Conservation (phyloP, 2,888 invertebrate genomes). For the Agriopis marginaria region DNA sequence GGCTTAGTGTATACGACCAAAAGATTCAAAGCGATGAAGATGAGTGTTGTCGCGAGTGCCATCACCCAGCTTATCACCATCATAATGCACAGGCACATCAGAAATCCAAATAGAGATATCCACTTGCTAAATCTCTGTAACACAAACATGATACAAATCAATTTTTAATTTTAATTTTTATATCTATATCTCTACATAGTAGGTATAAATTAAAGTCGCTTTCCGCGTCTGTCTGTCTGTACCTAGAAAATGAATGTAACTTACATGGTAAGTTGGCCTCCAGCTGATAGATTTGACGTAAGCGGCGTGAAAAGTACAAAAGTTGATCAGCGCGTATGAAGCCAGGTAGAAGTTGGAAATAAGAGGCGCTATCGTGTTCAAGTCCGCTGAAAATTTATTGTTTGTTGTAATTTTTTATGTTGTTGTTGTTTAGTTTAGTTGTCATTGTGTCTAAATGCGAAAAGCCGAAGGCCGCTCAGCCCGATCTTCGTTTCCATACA, state of each 20-base stretch:
- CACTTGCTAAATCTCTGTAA: slow-evolving; percentile 86
- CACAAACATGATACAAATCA: not conserved
- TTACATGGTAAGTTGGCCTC: slow-evolving; percentile 95
- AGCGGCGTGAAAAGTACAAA: slow-evolving; percentile 97
- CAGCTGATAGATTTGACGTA: slow-evolving; percentile 73
- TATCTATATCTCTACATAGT: too few relatives aligned
- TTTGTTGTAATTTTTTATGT: too few relatives aligned
- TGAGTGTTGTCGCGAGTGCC: slow-evolving; percentile 94
- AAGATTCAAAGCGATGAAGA: slow-evolving; percentile 94
- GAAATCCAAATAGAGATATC: slow-evolving; percentile 94
- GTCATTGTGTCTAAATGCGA: too few relatives aligned
- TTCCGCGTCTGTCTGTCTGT: too few relatives aligned
- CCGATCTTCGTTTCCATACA: too few relatives aligned
- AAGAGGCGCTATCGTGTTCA: slow-evolving; percentile 96
- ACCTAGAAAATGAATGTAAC: slow-evolving; percentile 32
- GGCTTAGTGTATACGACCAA: slow-evolving; percentile 97
- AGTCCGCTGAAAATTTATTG: slow-evolving; percentile 88
- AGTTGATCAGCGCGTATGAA: slow-evolving; percentile 97
- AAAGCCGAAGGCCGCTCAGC: too few relatives aligned
- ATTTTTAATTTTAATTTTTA: too few relatives aligned
- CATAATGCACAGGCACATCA: slow-evolving; percentile 95
- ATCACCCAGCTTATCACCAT: slow-evolving; percentile 97
- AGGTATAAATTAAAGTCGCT: too few relatives aligned
- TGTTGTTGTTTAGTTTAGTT: too few relatives aligned
- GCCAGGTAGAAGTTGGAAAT: slow-evolving; percentile 98